phyloP scores from a whole-genome alignment of 2,113 vertebrate genomes.

The Carettochelys insculpta region DNA sequence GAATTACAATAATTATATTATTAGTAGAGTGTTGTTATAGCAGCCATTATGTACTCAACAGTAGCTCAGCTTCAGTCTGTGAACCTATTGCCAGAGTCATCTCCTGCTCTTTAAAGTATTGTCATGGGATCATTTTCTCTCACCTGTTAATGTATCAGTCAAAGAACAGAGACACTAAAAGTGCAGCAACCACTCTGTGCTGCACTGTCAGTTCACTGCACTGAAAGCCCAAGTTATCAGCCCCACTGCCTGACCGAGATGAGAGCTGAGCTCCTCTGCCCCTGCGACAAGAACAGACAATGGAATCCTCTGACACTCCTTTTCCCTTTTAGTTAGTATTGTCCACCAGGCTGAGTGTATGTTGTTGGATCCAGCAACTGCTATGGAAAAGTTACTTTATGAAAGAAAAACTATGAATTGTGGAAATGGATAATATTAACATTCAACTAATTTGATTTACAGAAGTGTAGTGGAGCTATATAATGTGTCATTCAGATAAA shows the following conservation, averaged over 20 bases:
- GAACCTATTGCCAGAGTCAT: not conserved
- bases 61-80: not conserved
- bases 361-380: conserved; percentile 43
- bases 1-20: not conserved
- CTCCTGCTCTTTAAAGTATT: accelerated
- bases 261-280: not conserved
- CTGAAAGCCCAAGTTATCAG: not conserved
- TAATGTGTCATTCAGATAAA: not conserved
- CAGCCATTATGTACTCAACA: not conserved
- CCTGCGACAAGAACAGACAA: accelerated
- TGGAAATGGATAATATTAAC: conserved; percentile 31
- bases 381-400: not conserved
- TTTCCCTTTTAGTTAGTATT: conserved; percentile 1
- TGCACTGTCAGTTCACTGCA: not conserved
- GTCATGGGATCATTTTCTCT: not conserved
- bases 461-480: not conserved
- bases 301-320: not conserved
- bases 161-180: no score
- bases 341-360: conserved; percentile 38
- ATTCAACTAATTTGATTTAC: conserved; percentile 20
- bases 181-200: not conserved
- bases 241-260: not conserved
- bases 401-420: conserved; percentile 33
- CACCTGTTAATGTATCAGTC: not conserved
- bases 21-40: not conserved